Percentiles rank a stretch among this genome's conserved stretches.
phyloP scores from a whole-genome alignment of 2,888 invertebrate species.

The Laothoe populi region DNA sequence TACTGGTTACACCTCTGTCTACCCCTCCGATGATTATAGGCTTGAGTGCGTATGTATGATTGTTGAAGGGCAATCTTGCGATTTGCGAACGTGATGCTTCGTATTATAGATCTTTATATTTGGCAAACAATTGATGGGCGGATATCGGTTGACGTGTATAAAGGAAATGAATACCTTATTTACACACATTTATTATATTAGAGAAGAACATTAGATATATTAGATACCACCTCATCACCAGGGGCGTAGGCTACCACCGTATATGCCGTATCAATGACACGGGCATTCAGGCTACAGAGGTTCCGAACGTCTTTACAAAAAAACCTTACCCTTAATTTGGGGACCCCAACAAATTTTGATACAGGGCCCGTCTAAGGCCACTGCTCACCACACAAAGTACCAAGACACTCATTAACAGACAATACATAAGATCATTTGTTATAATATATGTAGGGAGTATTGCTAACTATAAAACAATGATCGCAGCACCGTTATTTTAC shows the following conservation, averaged over 20 bases:
- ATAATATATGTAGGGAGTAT: conserved; percentile 11
- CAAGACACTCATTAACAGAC: neutral
- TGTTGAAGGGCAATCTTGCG: conserved; percentile 7
- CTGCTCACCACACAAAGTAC: conserved; percentile 1
- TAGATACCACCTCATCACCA: too few species aligned
- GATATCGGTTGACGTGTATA: neutral
- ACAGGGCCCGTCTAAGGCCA: too few species aligned
- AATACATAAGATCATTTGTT: neutral
- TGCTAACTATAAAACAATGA: conserved; percentile 20
- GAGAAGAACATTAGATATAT: neutral
- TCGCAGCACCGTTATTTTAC: conserved; percentile 51
- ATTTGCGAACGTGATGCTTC: conserved; percentile 5
- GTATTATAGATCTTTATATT: conserved; percentile 13
- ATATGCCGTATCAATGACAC: too few species aligned
- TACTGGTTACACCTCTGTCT: too few species aligned
- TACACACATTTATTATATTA: neutral
- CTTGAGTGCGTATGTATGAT: too few species aligned
- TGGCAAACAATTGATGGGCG: conserved; percentile 21
- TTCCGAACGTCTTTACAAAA: too few species aligned
- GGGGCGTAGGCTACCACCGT: too few species aligned
- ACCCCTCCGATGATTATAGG: too few species aligned
- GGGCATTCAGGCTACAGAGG: too few species aligned
- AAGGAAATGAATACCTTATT: neutral
- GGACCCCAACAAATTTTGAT: too few species aligned
- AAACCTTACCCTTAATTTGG: too few species aligned